A percentile compares a stretch with the other conserved stretches of the same genome.
phyloP scores from a whole-genome alignment of 2,888 invertebrate genomes.

The Dryobotodes eremita region DNA sequence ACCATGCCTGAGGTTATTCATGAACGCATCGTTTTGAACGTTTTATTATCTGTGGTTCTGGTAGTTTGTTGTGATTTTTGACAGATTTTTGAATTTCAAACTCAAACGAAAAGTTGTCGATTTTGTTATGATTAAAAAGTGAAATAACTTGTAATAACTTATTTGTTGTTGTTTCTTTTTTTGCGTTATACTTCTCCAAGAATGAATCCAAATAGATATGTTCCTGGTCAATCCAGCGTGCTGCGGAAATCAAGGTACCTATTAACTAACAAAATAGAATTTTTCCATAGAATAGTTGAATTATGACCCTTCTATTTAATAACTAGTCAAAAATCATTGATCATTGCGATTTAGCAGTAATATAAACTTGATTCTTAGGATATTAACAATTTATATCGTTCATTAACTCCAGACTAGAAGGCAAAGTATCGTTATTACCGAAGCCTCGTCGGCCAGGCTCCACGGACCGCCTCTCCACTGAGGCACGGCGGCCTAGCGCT shows the following conservation, averaged over 20 bases:
- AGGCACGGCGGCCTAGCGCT: conserved; percentile 80
- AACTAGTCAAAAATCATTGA: background rate
- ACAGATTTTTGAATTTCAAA: conserved; percentile 55
- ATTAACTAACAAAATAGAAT: too few species aligned
- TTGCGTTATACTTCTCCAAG: background rate
- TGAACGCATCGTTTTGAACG: conserved; percentile 14
- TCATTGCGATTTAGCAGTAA: too few species aligned
- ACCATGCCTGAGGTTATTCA: background rate
- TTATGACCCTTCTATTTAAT: background rate
- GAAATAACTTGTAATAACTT: conserved; percentile 8
- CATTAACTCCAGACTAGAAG: conserved; percentile 74
- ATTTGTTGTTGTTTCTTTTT: conserved; percentile 5
- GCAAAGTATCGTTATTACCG: conserved; percentile 83
- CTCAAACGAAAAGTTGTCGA: conserved; percentile 40
- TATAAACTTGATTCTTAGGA: background rate
- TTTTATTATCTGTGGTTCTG: conserved; percentile 18
- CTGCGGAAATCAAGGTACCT: conserved; percentile 82
- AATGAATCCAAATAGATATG: conserved; percentile 79
- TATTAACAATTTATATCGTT: background rate
- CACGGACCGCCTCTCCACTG: conserved; percentile 82
- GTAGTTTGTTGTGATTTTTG: conserved; percentile 23
- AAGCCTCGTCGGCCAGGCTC: conserved; percentile 83
- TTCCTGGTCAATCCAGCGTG: conserved; percentile 75
- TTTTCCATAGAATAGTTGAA: background rate
- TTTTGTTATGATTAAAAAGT: conserved; percentile 16